Conservation (phyloP, 2,113 vertebrate genomes). For the Salvelinus alpinus region DNA sequence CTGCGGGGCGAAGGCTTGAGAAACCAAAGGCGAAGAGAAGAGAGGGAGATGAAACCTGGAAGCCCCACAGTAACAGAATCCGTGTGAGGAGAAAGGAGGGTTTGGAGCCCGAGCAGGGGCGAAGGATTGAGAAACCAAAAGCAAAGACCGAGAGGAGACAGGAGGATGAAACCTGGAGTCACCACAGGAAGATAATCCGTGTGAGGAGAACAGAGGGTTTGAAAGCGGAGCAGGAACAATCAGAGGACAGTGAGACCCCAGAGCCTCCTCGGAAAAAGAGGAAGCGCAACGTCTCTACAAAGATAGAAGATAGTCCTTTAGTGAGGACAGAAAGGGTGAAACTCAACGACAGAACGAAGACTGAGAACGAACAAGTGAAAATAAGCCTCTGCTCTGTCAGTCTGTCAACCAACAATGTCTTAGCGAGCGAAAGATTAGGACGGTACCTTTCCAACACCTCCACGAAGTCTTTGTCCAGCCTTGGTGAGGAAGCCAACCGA, state of each 20-base stretch:
- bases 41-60: too few species aligned
- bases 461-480: too few species aligned
- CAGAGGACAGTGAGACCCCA: background rate
- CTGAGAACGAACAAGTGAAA: slow-evolving; percentile 4
- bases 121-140: background rate
- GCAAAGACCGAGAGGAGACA: background rate
- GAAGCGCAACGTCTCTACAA: background rate
- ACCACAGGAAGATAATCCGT: background rate
- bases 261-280: slow-evolving; percentile 20
- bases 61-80: background rate
- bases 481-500: too few species aligned
- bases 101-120: background rate
- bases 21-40: background rate
- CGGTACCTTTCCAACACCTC: too few species aligned
- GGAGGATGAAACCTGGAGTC: too few species aligned
- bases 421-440: slow-evolving; percentile 23
- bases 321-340: background rate
- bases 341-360: background rate
- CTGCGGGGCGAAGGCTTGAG: background rate
- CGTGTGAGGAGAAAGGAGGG: background rate
- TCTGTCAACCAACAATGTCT: slow-evolving; percentile 49
- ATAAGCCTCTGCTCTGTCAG: slow-evolving; percentile 39
- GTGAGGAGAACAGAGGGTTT: background rate
- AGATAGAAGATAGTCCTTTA: background rate
- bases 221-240: background rate